phyloP scores from a whole-genome alignment of 2,888 invertebrate genomes.

The Plusia festucae region DNA sequence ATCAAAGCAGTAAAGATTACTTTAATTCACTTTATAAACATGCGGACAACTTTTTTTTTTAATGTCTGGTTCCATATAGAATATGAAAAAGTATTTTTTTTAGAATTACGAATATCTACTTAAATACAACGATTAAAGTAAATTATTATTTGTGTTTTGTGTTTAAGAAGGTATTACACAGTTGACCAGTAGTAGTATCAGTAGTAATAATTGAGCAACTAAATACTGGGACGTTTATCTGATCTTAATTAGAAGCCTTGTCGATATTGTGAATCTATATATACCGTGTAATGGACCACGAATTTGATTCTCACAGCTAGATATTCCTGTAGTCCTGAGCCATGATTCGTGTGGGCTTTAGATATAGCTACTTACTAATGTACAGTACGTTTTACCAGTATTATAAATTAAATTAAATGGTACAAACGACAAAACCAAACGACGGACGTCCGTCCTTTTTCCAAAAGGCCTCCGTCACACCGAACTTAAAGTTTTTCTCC shows the following conservation, averaged over 20 bases:
- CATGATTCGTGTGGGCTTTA: not conserved
- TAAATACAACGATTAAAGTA: no score
- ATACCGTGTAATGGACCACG: not conserved
- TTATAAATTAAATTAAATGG: conserved; percentile 20
- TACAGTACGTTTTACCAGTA: not conserved
- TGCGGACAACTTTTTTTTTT: no score
- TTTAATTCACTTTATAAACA: no score
- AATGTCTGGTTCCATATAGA: no score
- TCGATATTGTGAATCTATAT: not conserved
- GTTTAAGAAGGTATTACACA: no score
- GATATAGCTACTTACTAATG: not conserved
- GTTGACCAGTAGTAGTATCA: no score
- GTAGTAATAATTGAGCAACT: no score
- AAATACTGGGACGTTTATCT: not conserved
- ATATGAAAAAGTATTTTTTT: no score
- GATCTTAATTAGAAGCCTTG: not conserved
- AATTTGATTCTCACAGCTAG: not conserved
- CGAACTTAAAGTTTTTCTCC: conserved; percentile 51
- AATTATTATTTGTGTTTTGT: no score
- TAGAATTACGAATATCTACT: no score
- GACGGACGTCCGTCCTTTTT: conserved; percentile 37
- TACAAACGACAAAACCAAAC: conserved; percentile 18
- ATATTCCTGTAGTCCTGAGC: not conserved
- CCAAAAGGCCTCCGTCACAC: conserved; percentile 46
- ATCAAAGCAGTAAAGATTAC: no score